These are phyloP conservation scores for Synchiropus splendidus DNA, from an alignment of 2,113 vertebrate genomes.

Conservation along the genomic window DNA sequence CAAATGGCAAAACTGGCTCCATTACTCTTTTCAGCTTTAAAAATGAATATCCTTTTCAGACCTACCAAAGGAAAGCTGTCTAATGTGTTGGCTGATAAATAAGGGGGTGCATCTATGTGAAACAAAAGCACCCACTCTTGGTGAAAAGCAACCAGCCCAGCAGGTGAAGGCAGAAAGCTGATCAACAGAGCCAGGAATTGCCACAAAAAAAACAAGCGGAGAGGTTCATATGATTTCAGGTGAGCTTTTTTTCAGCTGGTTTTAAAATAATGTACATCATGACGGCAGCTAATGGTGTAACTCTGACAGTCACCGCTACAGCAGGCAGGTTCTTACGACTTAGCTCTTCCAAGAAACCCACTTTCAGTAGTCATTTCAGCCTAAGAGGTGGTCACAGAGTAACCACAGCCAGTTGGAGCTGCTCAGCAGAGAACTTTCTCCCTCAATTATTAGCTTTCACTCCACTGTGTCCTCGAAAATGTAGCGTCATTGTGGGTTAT, in stretches of 20 bases:
- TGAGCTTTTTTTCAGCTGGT: slow-evolving; percentile 14
- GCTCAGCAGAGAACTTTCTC: no score
- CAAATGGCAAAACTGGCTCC: slow-evolving; percentile 31
- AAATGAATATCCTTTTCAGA: slow-evolving; percentile 44
- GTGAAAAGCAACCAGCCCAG: slow-evolving; percentile 7
- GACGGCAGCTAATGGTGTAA: neutral
- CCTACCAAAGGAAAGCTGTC: slow-evolving; percentile 34
- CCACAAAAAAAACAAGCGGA: slow-evolving; percentile 6
- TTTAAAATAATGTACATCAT: neutral
- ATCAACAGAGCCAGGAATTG: slow-evolving; percentile 4
- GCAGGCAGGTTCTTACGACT: no score
- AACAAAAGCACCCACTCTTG: slow-evolving; percentile 6
- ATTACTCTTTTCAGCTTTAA: slow-evolving; percentile 40
- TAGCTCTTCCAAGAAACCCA: no score
- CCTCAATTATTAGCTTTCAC: no score
- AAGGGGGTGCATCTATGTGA: slow-evolving; percentile 21
- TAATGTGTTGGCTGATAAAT: slow-evolving; percentile 45
- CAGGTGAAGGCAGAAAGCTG: slow-evolving; percentile 5
- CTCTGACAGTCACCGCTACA: neutral
- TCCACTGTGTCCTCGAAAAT: no score
- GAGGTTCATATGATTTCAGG: no score
- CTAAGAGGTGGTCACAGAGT: no score
- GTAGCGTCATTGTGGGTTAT: no score
- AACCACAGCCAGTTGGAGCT: no score
- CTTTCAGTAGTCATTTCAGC: no score